Conservation (phyloP, 2,797 vertebrate species). For the Xerus rutilus region DNA sequence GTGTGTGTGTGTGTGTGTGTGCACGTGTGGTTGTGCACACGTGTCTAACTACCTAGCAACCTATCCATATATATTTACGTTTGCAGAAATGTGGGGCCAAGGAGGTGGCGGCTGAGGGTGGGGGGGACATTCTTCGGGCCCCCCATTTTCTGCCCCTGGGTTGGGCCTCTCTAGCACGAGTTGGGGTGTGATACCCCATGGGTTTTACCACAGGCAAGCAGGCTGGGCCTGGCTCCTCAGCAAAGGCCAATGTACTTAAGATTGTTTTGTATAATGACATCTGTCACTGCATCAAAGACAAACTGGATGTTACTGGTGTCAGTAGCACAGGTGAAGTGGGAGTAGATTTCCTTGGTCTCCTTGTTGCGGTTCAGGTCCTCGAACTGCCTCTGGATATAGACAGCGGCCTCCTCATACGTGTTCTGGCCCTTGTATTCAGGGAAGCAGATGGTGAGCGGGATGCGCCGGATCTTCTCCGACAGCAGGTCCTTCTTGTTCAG, state of each 20-base stretch:
- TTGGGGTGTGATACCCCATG: constrained; percentile 82
- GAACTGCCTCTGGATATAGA: constrained; percentile 99
- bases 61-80: constrained; percentile 70
- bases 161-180: constrained; percentile 74
- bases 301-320: constrained; percentile 99
- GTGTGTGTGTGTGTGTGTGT: background rate
- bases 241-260: constrained; percentile 99
- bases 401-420: constrained; percentile 98
- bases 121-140: constrained; percentile 67
- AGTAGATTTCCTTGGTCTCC: constrained; percentile 99
- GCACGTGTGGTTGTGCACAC: background rate
- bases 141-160: constrained; percentile 73
- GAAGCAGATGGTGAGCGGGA: constrained; percentile 98
- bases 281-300: constrained; percentile 99
- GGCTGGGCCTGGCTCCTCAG: constrained; percentile 89
- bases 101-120: constrained; percentile 71
- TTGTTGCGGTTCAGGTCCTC: constrained; percentile 99
- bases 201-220: constrained; percentile 80
- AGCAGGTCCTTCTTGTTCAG: constrained; percentile 99
- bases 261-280: constrained; percentile 99
- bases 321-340: constrained; percentile 99
- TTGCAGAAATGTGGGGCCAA: constrained; percentile 74
- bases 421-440: constrained; percentile 99
- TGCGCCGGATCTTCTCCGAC: constrained; percentile 99
- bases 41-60: constrained; percentile 72